Base-by-base conservation (phyloP, 2,113 vertebrate species). In the Eira barbara region DNA sequence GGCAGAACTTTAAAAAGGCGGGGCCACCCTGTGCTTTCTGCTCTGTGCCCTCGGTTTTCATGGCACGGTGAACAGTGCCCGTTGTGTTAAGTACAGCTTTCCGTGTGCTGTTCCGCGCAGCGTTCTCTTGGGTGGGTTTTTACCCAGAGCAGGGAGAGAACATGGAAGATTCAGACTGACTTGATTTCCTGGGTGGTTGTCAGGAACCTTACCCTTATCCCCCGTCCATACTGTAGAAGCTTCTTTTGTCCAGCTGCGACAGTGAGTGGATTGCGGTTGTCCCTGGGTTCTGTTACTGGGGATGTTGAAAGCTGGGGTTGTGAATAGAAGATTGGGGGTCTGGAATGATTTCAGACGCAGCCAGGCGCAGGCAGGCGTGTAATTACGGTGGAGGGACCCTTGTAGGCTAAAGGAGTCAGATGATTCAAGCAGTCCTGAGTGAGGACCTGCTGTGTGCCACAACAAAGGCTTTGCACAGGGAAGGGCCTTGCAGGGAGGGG, bases 81-180 rank as follows among this genome's bases (percentile, higher is more conserved):
- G 4, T 31, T 39, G 4, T 82, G 34, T 34, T 45, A 4, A n/a
- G 34, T 36, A 12, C 0, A 1, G 2, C n/a, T 5, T 59, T 25
- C 57, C 9, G 20, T 57, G 20, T 23, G 57, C 21, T 61, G 59
- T 25, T 61, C 7, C 0, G 0, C 0, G 0, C 31, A 10, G 52
- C 17, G 1, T 67, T 18, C 21, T 25, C 6, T 39, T 14, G n/a
- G 59, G 31, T 65, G 57, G 36, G 7, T 79, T 96, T 88, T 69
- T 55, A 39, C 45, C 69, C 34, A 31, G n/a, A 42, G 4, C 49
- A 49, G 65, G 67, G 57, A 29, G 45, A 69, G 42, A 39, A 55
- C 45, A 6, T 14, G n/a, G 12, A 78, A 57, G 49, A 47, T 10
- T 12, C 39, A 87, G 25, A 39, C 65, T 31, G 55, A 27, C 29